Conservation (phyloP, 2,797 vertebrate genomes). For the Psittacula derbiana region DNA sequence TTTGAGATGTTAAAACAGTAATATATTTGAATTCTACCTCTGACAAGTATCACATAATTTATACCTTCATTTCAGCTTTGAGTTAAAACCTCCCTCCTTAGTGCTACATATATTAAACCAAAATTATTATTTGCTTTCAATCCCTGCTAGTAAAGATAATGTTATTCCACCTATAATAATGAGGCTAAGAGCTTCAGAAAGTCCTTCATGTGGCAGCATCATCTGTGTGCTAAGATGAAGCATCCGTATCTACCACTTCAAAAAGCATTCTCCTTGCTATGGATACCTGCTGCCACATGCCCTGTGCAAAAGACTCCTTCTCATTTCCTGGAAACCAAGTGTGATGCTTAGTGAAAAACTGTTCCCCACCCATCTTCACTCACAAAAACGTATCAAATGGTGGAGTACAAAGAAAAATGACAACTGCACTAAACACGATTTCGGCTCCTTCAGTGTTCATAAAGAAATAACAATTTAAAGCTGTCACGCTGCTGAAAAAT, state of each 20-base stretch:
- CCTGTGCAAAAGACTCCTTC: not conserved
- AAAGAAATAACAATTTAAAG: conserved; percentile 64
- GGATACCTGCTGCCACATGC: conserved; percentile 1
- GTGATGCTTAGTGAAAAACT: not conserved
- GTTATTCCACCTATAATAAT: conserved; percentile 39
- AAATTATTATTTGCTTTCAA: conserved; percentile 22
- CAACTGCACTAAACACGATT: conserved; percentile 47
- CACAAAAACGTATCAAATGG: conserved; percentile 15
- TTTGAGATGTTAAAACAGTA: not conserved
- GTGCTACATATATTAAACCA: not conserved
- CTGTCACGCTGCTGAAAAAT: conserved; percentile 54
- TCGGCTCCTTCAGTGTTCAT: conserved; percentile 40
- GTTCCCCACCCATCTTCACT: not conserved
- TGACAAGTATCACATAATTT: not conserved
- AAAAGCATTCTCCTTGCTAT: not conserved
- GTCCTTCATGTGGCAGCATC: not conserved
- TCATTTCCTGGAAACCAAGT: not conserved
- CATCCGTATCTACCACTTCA: conserved; percentile 10
- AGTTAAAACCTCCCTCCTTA: not conserved
- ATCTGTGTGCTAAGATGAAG: not conserved
- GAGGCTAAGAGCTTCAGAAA: conserved; percentile 40
- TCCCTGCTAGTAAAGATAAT: not conserved
- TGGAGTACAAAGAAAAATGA: conserved; percentile 41
- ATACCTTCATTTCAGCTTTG: not conserved
- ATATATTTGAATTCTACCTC: not conserved